Percentiles rank a stretch among this genome's conserved stretches.
Evolutionary conservation across 2,113 vertebrate species (phyloP).

Genomic region (Urocitellus parryii): DNA sequence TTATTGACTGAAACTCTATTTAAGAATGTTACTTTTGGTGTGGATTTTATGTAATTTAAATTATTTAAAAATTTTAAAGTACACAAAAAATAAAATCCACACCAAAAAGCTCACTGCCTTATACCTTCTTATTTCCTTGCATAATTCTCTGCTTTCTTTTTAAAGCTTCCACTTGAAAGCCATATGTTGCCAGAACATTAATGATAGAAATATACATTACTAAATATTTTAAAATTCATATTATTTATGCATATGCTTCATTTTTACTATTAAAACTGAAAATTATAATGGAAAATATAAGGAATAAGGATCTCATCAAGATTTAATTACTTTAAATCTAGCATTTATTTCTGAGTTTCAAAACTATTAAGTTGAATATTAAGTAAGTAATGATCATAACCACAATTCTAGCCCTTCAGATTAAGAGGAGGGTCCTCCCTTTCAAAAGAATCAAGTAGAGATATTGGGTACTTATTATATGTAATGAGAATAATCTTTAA

Average conservation of each 20-base stretch:
- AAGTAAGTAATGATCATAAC: not conserved
- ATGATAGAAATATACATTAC: not conserved
- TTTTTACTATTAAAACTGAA: conserved; percentile 21
- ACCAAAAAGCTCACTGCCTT: not conserved
- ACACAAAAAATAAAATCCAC: not conserved
- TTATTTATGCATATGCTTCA: not conserved
- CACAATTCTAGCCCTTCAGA: not conserved
- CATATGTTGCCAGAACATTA: not conserved
- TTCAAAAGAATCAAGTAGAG: not conserved
- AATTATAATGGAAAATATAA: not conserved
- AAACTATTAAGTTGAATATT: conserved; percentile 24
- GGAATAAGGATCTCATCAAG: conserved; percentile 22
- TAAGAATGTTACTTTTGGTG: not conserved
- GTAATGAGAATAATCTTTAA: not conserved
- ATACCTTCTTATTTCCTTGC: conserved; percentile 24
- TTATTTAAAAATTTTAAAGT: not conserved
- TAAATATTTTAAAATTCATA: conserved; percentile 54
- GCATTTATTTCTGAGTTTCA: conserved; percentile 42
- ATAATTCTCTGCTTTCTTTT: conserved; percentile 18
- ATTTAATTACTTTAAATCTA: conserved; percentile 29
- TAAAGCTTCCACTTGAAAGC: not conserved
- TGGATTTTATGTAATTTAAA: too few relatives aligned
- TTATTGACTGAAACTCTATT: not conserved
- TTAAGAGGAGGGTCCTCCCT: not conserved
- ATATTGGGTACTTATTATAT: not conserved